Evolutionary conservation across 2,797 vertebrate genomes (phyloP).

Genomic region (Nothura maculosa): DNA sequence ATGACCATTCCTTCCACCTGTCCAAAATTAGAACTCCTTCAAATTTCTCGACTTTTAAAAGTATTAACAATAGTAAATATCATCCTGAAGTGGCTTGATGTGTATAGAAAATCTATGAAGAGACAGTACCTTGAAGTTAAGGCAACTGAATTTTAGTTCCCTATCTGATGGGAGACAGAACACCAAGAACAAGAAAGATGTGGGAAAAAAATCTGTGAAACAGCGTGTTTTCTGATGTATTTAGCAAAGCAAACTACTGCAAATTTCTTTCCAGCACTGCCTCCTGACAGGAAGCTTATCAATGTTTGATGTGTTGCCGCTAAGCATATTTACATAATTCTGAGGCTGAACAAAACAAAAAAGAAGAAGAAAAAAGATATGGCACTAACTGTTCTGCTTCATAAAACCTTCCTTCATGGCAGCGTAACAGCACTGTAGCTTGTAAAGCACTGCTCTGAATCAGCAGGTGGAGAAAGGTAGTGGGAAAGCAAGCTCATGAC

Average conservation of each 20-base stretch:
- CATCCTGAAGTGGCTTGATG: background rate
- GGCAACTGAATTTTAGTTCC: background rate
- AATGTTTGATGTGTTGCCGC: background rate
- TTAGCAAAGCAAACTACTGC: conserved; percentile 5
- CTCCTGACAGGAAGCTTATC: background rate
- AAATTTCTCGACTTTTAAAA: background rate
- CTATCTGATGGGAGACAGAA: background rate
- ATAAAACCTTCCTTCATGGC: background rate
- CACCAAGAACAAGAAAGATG: background rate
- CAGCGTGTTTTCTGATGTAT: background rate
- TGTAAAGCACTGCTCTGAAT: background rate
- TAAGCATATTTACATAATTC: conserved; percentile 24
- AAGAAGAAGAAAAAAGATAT: background rate
- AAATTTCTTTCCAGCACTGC: conserved; percentile 1
- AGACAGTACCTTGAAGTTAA: background rate
- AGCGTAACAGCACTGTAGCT: background rate
- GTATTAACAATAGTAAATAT: background rate
- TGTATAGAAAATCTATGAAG: background rate
- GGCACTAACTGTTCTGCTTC: background rate
- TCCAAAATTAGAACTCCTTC: background rate
- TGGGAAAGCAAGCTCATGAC: background rate
- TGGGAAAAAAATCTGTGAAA: background rate
- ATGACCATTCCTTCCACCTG: background rate
- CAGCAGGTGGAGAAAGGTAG: background rate
- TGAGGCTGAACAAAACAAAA: background rate